Evolutionary conservation across 2,888 invertebrate genomes (phyloP).

Genomic region (Parnassius smintheus): DNA sequence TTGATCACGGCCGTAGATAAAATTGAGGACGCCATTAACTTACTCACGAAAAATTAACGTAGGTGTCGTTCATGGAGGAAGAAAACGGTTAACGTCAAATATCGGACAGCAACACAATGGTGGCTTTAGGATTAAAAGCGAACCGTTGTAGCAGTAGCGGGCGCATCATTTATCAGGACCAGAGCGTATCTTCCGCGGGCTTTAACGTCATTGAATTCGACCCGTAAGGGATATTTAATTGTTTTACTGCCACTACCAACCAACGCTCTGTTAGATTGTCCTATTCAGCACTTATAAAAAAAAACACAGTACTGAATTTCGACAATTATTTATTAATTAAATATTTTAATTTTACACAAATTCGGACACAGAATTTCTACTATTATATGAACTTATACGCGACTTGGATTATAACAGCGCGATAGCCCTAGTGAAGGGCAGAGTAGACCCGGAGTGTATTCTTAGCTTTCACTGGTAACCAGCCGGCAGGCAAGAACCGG

Average conservation of each 20-base stretch:
- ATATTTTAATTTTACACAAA: no score
- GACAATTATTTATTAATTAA: no score
- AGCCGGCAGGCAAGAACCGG: no score
- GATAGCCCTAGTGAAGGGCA: no score
- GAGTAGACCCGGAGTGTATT: no score
- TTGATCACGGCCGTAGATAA: constrained; percentile 66
- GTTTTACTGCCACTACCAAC: constrained; percentile 21
- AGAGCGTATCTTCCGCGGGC: constrained; percentile 52
- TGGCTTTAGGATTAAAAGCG: constrained; percentile 74
- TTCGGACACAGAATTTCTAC: no score
- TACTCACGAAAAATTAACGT: constrained; percentile 56
- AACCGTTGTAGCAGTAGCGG: constrained; percentile 74
- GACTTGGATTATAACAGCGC: no score
- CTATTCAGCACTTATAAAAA: no score
- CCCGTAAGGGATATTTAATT: constrained; percentile 40
- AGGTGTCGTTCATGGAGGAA: constrained; percentile 55
- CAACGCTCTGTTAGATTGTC: constrained; percentile 26
- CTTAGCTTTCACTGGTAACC: no score
- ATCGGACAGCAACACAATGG: constrained; percentile 72
- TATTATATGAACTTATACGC: no score
- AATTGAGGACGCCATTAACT: constrained; percentile 63
- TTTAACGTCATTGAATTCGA: constrained; percentile 46
- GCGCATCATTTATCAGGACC: constrained; percentile 77
- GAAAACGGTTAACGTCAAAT: constrained; percentile 70
- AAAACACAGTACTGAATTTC: no score